These are phyloP conservation scores for Olivierus martensii DNA, from an alignment of 1,140 invertebrate species.

Conservation along the genomic window DNA sequence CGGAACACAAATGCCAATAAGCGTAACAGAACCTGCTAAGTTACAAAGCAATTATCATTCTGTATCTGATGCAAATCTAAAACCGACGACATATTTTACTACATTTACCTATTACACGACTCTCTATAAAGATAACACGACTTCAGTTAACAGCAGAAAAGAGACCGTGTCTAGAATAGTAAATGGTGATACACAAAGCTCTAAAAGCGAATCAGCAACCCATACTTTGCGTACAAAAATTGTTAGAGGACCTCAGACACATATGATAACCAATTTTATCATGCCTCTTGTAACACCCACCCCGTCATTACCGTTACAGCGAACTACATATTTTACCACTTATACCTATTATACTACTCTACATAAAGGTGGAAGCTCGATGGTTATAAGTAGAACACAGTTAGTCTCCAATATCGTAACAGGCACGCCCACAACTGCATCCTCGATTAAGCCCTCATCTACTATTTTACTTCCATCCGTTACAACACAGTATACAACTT, in stretches of 20 bases:
- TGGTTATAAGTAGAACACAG: slow-evolving; percentile 31
- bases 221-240: no score
- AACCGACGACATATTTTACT: slow-evolving; percentile 40
- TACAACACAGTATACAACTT: slow-evolving; percentile 74
- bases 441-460: no score
- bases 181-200: not conserved
- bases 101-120: slow-evolving; percentile 86
- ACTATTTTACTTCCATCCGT: slow-evolving; percentile 19
- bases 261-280: no score
- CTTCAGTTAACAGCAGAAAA: slow-evolving; percentile 56
- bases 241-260: no score
- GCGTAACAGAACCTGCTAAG: no score
- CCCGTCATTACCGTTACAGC: no score
- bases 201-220: no score
- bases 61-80: not conserved
- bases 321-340: slow-evolving; percentile 1
- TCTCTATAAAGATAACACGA: slow-evolving; percentile 55
- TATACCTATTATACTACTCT: slow-evolving; percentile 39
- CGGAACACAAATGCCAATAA: no score
- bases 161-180: slow-evolving; percentile 63
- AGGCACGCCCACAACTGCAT: no score
- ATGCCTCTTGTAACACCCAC: no score
- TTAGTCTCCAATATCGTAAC: not conserved
- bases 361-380: slow-evolving; percentile 61
- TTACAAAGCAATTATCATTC: no score